Evolutionary conservation across 2,888 invertebrate species (phyloP).

Genomic region (Beris morrisii): DNA sequence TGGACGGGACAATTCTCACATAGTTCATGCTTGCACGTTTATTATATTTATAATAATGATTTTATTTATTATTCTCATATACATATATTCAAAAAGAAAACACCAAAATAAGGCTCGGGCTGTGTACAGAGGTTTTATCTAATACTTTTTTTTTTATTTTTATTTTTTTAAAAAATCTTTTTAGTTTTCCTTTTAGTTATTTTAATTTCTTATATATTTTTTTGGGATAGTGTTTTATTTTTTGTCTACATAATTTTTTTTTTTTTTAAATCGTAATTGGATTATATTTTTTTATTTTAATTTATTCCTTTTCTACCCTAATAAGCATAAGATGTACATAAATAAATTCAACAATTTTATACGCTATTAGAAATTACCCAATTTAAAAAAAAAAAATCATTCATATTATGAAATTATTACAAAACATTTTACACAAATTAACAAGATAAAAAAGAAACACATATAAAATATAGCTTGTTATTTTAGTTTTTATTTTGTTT

Average conservation of each 20-base stretch:
- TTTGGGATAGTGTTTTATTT: constrained; percentile 49
- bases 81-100: not conserved
- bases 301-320: constrained; percentile 20
- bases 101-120: constrained; percentile 40
- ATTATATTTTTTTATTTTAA: constrained; percentile 42
- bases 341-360: constrained; percentile 10
- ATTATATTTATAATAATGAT: constrained; percentile 31
- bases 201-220: constrained; percentile 46
- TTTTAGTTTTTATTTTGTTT: constrained; percentile 17
- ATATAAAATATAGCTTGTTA: not conserved
- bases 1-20: constrained; percentile 76
- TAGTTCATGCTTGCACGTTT: constrained; percentile 55
- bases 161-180: constrained; percentile 37
- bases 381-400: no score
- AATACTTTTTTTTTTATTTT: constrained; percentile 33
- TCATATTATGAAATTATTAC: not conserved
- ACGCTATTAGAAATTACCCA: no score
- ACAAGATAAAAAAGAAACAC: constrained; percentile 16
- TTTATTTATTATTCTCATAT: constrained; percentile 29
- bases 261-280: constrained; percentile 53
- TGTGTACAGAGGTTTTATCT: constrained; percentile 37
- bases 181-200: constrained; percentile 35
- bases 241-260: constrained; percentile 55
- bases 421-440: constrained; percentile 7
- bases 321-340: constrained; percentile 46